Conservation (phyloP, 2,113 vertebrate genomes). For the Gadus chalcogrammus region DNA sequence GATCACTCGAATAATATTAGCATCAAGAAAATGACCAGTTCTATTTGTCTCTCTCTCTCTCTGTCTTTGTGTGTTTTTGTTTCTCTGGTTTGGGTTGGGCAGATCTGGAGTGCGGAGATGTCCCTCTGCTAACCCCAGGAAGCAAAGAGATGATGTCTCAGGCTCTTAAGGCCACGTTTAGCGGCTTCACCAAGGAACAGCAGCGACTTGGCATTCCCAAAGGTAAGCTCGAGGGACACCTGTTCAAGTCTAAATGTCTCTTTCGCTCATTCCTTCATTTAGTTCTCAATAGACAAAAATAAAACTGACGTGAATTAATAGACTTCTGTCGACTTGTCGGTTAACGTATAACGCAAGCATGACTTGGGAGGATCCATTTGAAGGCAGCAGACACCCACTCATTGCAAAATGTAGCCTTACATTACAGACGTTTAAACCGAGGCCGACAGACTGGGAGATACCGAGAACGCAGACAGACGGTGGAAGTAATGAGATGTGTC, state of each 20-base stretch:
- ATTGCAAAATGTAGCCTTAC: slow-evolving; percentile 9
- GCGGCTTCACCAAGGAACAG: slow-evolving; percentile 95
- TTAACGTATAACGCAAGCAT: slow-evolving; percentile 7
- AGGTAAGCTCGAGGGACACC: slow-evolving; percentile 70
- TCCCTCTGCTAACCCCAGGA: slow-evolving; percentile 93
- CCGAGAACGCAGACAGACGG: slow-evolving; percentile 10
- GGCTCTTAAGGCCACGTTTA: slow-evolving; percentile 95
- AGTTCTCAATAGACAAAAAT: slow-evolving; percentile 6
- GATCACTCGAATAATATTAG: no score
- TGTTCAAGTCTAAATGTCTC: slow-evolving; percentile 8
- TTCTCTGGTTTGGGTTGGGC: slow-evolving; percentile 43
- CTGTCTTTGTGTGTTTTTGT: not conserved
- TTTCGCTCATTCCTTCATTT: not conserved
- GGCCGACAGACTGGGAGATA: slow-evolving; percentile 34
- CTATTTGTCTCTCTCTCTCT: not conserved
- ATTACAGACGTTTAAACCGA: slow-evolving; percentile 17
- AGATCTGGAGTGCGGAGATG: slow-evolving; percentile 97
- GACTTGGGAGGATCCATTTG: slow-evolving; percentile 8
- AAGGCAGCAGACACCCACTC: slow-evolving; percentile 26
- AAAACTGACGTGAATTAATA: not conserved
- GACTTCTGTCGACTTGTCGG: slow-evolving; percentile 2
- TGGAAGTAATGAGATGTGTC: slow-evolving; percentile 41
- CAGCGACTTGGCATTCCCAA: slow-evolving; percentile 93
- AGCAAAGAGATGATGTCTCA: slow-evolving; percentile 99
- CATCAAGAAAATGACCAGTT: no score